Evolutionary conservation across 2,888 invertebrate species (phyloP), one percentile per base, ranked within the genome.

Genomic region (Ligdia adustata): DNA sequence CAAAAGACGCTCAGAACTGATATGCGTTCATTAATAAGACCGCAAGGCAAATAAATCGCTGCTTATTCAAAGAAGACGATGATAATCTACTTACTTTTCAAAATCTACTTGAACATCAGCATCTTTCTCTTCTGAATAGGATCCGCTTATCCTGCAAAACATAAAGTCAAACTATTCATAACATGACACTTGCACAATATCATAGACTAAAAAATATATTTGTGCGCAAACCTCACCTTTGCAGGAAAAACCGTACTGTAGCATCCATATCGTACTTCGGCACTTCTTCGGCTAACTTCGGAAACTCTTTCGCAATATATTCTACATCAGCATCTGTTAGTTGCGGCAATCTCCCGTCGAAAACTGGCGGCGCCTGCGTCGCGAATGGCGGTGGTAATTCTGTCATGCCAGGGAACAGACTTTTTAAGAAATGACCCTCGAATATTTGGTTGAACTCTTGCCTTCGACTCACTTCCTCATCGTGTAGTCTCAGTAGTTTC

Each of bases 391-490:
- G 94, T 1, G 97, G 96, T 52, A 94, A 85, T 68, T 98, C 98
- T 39, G 95, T 94, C 91, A 99, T 93, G 0, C 98, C 98, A 0
- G 97, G 96, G 81, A 99, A 99, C 27, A 99, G 83, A 6, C 94
- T 92, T 55, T 93, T 94, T 3, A 99, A 90, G 72, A 96, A 96
- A 68, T 96, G 99, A 0, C 95, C 95, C 13, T 96, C 95, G 66
- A 97, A 95, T 51, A 93, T 91, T 0, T 85, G 72, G 61, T 94
- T 93, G 76, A 98, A 98, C 4, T 95, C 93, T 59, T 95, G 93
- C 26, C 99, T 91, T 5, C 95, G 86, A 2, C 91, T 88, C 5
- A 96, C 91, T 83, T 99, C 99, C 59, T 97, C 96, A 57, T 94
- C 93, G 82, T 98, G 95, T 33, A 98, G 94, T 44, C 93, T 93